Conservation (phyloP, 2,113 vertebrate genomes). For the Panthera leo region DNA sequence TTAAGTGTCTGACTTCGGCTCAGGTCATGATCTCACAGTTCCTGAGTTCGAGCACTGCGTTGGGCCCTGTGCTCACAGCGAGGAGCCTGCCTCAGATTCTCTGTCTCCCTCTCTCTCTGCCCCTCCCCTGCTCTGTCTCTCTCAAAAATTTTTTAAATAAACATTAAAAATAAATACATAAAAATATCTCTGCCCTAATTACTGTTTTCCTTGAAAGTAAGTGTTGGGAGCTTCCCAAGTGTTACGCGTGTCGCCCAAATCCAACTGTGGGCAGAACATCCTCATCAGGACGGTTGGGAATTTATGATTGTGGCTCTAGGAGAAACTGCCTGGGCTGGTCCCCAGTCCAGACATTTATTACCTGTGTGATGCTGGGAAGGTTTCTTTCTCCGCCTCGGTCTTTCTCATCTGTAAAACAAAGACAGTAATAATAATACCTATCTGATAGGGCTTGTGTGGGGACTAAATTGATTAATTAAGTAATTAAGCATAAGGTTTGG, state of each 20-base stretch:
- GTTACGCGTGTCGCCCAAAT: fast-evolving
- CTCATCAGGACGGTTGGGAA: neutral
- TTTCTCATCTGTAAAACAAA: neutral
- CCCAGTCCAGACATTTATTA: neutral
- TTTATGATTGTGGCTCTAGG: neutral
- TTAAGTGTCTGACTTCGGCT: too few species aligned
- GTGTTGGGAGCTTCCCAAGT: neutral
- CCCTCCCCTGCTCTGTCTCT: too few species aligned
- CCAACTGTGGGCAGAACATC: neutral
- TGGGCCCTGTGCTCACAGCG: too few species aligned
- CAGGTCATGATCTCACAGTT: too few species aligned
- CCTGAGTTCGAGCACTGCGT: too few species aligned
- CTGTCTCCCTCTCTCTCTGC: too few species aligned
- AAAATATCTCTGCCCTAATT: neutral
- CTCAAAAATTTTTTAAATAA: too few species aligned
- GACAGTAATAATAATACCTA: neutral
- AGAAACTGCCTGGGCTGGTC: neutral
- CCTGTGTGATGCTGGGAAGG: neutral
- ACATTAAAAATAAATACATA: too few species aligned
- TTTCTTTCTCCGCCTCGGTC: neutral
- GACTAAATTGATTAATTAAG: neutral
- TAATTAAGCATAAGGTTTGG: neutral
- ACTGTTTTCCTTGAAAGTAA: neutral
- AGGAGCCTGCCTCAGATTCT: too few species aligned
- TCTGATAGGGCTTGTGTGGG: neutral